phyloP scores from a whole-genome alignment of 2,888 invertebrate genomes.

The Drosophila lutescens region DNA sequence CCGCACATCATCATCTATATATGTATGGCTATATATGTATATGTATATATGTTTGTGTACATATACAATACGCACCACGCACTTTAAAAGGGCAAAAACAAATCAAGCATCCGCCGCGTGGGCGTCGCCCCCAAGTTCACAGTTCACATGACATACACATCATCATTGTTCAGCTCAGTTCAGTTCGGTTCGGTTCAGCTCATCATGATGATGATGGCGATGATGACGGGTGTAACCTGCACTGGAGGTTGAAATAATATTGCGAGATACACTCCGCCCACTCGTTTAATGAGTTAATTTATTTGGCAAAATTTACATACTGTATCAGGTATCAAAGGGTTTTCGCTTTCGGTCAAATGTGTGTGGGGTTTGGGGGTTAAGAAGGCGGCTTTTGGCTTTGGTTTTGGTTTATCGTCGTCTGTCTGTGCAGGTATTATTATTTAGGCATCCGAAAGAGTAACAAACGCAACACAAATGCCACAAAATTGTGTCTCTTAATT shows the following conservation, averaged over 20 bases:
- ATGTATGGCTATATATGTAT: background rate
- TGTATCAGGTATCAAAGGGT: conserved; percentile 18
- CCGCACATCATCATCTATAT: conserved; percentile 4
- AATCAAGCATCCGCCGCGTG: conserved; percentile 44
- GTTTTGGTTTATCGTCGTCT: background rate
- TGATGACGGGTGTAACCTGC: conserved; percentile 15
- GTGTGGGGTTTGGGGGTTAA: background rate
- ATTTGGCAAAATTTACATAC: conserved; percentile 15
- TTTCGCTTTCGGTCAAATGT: conserved; percentile 2
- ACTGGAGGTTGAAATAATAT: conserved; percentile 15
- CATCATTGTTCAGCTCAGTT: conserved; percentile 2
- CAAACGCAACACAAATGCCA: background rate
- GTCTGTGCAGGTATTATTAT: background rate
- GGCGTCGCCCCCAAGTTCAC: conserved; percentile 42
- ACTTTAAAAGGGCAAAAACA: conserved; percentile 45
- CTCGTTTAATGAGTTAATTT: conserved; percentile 20
- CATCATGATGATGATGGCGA: background rate
- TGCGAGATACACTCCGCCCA: conserved; percentile 9
- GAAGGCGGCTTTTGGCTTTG: background rate
- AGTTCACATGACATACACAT: conserved; percentile 32
- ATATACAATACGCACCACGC: conserved; percentile 23
- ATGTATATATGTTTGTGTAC: background rate
- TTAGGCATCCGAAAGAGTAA: background rate
- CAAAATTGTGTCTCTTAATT: conserved; percentile 1
- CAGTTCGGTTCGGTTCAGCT: background rate